Percentiles rank a stretch among this genome's conserved stretches.
These are phyloP conservation scores for Puma concolor DNA, from an alignment of 2,113 vertebrate genomes.

Conservation along the genomic window DNA sequence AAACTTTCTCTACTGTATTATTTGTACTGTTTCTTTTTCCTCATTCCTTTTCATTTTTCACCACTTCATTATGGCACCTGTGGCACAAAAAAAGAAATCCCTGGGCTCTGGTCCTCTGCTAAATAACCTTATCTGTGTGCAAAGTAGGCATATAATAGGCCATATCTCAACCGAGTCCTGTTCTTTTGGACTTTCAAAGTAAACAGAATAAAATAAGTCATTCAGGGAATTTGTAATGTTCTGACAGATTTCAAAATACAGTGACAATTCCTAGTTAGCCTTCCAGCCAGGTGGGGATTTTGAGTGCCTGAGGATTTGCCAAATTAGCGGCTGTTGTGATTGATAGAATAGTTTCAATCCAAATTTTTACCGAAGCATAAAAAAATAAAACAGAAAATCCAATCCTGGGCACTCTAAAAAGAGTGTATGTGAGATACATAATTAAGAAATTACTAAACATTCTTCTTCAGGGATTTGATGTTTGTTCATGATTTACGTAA, in stretches of 20 bases:
- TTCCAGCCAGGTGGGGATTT: not conserved
- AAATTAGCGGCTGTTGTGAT: not conserved
- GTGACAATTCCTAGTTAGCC: not conserved
- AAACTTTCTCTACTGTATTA: conserved; percentile 72
- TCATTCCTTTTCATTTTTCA: conserved; percentile 53
- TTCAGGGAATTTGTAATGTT: not conserved
- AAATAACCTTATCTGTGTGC: not conserved
- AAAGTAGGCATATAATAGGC: not conserved
- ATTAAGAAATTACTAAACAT: not conserved
- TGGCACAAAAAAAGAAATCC: conserved; percentile 36
- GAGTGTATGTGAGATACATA: not conserved
- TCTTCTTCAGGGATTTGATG: not conserved
- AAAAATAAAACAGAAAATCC: not conserved
- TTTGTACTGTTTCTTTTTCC: conserved; percentile 68
- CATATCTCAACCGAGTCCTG: not conserved
- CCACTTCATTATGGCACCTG: conserved; percentile 58
- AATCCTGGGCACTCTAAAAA: conserved; percentile 5
- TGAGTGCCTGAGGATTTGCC: conserved; percentile 9
- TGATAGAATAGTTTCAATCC: not conserved
- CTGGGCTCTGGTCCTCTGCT: not conserved
- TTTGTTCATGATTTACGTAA: not conserved
- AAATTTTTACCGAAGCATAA: not conserved
- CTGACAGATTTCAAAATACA: conserved; percentile 26
- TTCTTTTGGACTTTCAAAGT: conserved; percentile 37
- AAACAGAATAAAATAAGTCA: conserved; percentile 45